Conservation (phyloP, 2,797 vertebrate genomes). For the Leucoraja ocellata region DNA sequence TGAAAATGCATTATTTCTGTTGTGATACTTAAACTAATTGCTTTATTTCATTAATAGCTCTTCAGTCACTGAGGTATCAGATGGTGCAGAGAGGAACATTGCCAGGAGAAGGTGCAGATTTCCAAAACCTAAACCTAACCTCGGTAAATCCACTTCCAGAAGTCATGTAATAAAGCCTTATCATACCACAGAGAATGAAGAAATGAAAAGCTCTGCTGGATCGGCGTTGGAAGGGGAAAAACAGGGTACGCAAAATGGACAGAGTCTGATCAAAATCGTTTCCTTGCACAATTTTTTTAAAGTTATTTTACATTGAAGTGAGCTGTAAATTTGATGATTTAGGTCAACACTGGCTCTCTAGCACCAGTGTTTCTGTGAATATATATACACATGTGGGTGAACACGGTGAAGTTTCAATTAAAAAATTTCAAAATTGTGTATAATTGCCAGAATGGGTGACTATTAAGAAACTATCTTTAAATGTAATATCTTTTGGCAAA, state of each 20-base stretch:
- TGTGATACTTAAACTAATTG: background rate
- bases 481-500: background rate
- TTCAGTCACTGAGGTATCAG: background rate
- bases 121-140: constrained; percentile 34
- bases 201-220: background rate
- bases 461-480: background rate
- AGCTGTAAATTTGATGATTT: background rate
- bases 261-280: background rate
- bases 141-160: background rate
- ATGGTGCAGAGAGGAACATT: background rate
- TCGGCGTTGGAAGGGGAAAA: background rate
- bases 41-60: background rate
- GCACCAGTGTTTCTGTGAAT: background rate
- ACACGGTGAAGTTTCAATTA: background rate
- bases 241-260: constrained; percentile 15
- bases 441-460: background rate
- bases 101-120: constrained; percentile 23
- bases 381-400: no score
- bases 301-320: background rate
- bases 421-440: background rate
- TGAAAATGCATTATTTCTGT: background rate
- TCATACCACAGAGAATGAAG: background rate
- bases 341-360: background rate
- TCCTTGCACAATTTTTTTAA: no score
- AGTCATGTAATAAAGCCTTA: background rate